These are phyloP conservation scores for Spea multiplicata DNA, from an alignment of 2,113 vertebrate genomes.

Conservation along the genomic window DNA sequence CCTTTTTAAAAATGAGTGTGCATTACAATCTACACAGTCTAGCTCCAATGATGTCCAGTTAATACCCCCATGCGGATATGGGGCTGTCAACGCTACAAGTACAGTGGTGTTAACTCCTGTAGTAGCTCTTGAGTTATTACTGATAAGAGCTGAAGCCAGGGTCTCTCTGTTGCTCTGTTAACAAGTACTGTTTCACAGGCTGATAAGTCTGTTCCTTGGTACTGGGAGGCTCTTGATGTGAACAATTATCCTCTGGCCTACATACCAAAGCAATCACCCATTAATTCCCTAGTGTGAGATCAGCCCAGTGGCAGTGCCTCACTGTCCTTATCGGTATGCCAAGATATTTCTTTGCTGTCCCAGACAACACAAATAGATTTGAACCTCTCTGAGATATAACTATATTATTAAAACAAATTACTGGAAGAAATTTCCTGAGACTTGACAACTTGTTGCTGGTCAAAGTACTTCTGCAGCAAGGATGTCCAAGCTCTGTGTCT, in stretches of 20 bases:
- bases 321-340: background rate
- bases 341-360: background rate
- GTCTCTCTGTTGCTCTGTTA: background rate
- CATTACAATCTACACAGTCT: too few relatives aligned
- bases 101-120: background rate
- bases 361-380: background rate
- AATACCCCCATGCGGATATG: background rate
- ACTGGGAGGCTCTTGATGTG: background rate
- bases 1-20: too few relatives aligned
- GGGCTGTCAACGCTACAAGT: slow-evolving; percentile 2
- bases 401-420: background rate
- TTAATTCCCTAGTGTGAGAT: background rate
- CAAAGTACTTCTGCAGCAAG: too few relatives aligned
- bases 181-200: background rate
- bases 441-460: too few relatives aligned
- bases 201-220: background rate
- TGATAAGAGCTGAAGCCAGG: background rate
- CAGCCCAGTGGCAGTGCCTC: background rate
- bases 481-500: background rate
- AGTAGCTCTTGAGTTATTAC: background rate
- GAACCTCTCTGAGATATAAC: background rate
- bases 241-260: background rate
- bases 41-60: too few relatives aligned
- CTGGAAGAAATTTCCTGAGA: too few relatives aligned
- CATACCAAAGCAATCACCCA: background rate